Evolutionary conservation across 2,113 vertebrate genomes (phyloP), one percentile per base, ranked within the genome.

Genomic region (Polyodon spathula): DNA sequence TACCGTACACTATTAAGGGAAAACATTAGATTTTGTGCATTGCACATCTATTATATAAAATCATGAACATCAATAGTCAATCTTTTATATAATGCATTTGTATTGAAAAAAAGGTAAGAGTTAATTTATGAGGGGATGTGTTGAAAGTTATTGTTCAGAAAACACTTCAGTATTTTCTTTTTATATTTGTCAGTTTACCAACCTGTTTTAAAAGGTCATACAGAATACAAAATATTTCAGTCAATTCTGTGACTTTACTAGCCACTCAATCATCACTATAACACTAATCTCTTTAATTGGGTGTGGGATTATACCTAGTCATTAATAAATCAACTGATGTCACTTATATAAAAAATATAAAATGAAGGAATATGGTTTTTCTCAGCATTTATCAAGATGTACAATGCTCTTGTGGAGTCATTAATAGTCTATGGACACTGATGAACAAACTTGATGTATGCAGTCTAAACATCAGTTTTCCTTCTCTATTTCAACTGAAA

Each of bases 161-260:
- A 27, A 27, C 27, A 27, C 27, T 27, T 27, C 27, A 27, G 27
- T 27, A 27, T 27, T 27, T 27, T 27, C 2, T 27, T 73, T 66
- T 73, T 75, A 72, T 75, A 74, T 72, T 70, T 71, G 70, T 71
- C 75, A 76, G 74, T 71, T 74, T 55, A 71, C 78, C 79, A 81
- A 83, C 83, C 78, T 77, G 77, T 81, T 78, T 84, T 69, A 76
- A 78, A 83, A 85, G 81, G 83, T 83, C 80, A 83, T 74, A 77
- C 70, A 71, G 71, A 76, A 81, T 80, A 75, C 74, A 73, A 78
- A 82, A 81, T 27, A 27, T 27, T 27, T 27, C 27, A 27, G 84
- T 84, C 83, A 83, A 83, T 85, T 78, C 74, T 66, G 73, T 58
- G 70, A 59, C 64, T 73, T 78, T 74, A 66, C 75, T 73, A 71